These are phyloP conservation scores for Schizaphis graminum DNA, from an alignment of 2,888 invertebrate genomes.

Conservation along the genomic window DNA sequence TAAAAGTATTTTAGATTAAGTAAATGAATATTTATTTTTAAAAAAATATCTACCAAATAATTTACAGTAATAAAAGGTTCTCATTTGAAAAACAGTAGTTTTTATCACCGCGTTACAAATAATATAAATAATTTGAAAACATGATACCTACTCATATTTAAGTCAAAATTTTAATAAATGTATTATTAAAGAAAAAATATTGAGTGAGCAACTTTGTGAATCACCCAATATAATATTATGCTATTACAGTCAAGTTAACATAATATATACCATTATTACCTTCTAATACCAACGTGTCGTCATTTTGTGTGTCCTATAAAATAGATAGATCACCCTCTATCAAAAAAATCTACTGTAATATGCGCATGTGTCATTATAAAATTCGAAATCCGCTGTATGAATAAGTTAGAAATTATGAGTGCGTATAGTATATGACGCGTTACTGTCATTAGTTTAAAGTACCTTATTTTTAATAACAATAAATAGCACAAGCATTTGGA, in stretches of 20 bases:
- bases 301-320: not conserved
- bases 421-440: not conserved
- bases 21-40: no score
- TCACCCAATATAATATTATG: not conserved
- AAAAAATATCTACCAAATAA: no score
- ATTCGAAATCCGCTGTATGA: not conserved
- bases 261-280: not conserved
- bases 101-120: no score
- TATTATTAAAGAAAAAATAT: no score
- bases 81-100: no score
- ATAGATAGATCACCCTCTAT: not conserved
- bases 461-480: slow-evolving; percentile 2
- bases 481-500: not conserved
- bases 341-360: not conserved
- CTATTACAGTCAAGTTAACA: not conserved
- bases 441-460: not conserved
- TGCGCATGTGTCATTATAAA: not conserved
- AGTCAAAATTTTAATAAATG: no score
- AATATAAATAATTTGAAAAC: no score
- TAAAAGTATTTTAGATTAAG: no score
- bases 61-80: no score
- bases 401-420: not conserved
- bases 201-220: no score
- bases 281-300: not conserved
- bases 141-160: no score